Evolutionary conservation across 2,113 vertebrate genomes (phyloP), one percentile per base, ranked within the genome.

Genomic region (Microcebus lehilahytsara): DNA sequence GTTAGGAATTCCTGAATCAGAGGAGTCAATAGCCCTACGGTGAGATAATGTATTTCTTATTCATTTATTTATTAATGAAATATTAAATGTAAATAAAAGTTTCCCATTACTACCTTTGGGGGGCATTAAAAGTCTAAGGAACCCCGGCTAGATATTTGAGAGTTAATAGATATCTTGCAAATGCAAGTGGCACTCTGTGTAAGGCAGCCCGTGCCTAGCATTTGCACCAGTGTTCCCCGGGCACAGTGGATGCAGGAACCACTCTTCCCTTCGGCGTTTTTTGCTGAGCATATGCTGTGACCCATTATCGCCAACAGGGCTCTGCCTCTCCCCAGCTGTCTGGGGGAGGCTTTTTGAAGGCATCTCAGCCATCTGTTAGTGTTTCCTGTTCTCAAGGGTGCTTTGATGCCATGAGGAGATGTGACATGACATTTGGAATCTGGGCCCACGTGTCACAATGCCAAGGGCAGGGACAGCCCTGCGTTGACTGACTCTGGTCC

Each of bases 311-410:
- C 80, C 20, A n/a, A 75, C 89, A 92, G 79, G 92, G 71, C 96
- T 94, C 92, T 53, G 81, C 42, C 19, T 95, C 87, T 96, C 94
- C 53, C 30, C 0, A 84, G 58, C 64, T 83, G 92, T 96, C 92
- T 87, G 42, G 66, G 86, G 60, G 84, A 88, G 85, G 62, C 96
- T 95, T 62, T 91, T 72, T 91, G 94, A 97, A 96, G 93, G 95
- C 96, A 95, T 85, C 92, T 95, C 80, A 93, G 75, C 97, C 97
- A 98, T 98, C 96, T 97, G 97, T 95, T 96, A 87, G 87, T 95
- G 90, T 90, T 97, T 92, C 91, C 94, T 97, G 64, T 51, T 98
- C 94, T 96, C 92, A 23, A 78, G 96, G 42, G 87, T 81, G 40
- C 90, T 96, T 92, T 74, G 92, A 90, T 95, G 81, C 92, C 60